A percentile compares a stretch with the other conserved stretches of the same genome.
Evolutionary conservation across 2,797 vertebrate species (phyloP).

Genomic region (Alfaro cultratus): DNA sequence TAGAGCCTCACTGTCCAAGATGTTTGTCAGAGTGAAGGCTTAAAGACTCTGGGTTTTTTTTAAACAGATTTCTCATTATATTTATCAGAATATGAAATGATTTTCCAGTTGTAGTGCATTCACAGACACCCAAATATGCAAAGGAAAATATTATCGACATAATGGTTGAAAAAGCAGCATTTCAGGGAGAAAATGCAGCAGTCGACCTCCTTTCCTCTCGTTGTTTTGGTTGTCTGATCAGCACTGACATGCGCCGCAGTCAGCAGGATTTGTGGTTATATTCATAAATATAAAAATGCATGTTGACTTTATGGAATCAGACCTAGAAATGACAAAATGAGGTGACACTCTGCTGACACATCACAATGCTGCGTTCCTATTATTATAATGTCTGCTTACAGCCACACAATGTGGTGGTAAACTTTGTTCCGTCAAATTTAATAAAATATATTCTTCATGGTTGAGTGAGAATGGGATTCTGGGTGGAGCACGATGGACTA

Average conservation of each 20-base stretch:
- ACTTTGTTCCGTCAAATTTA: constrained; percentile 16
- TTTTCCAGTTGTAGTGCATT: constrained; percentile 22
- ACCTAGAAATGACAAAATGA: constrained; percentile 63
- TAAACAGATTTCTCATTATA: constrained; percentile 17
- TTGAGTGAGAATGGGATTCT: background rate
- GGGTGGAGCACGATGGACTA: background rate
- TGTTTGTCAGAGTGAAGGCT: background rate
- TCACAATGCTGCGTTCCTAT: constrained; percentile 24
- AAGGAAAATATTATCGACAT: constrained; percentile 40
- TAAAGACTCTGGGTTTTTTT: background rate
- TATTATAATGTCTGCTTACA: constrained; percentile 58
- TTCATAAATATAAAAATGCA: constrained; percentile 54
- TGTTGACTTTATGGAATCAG: constrained; percentile 57
- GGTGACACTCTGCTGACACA: constrained; percentile 53
- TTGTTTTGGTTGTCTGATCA: constrained; percentile 50
- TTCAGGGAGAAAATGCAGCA: constrained; percentile 8
- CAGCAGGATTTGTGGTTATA: constrained; percentile 62
- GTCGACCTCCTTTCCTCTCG: constrained; percentile 5
- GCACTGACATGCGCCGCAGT: constrained; percentile 42
- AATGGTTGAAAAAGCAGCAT: constrained; percentile 46
- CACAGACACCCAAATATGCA: constrained; percentile 4
- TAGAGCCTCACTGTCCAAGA: background rate
- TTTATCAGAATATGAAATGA: constrained; percentile 22
- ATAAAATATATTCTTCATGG: background rate
- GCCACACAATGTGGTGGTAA: constrained; percentile 35